Evolutionary conservation across 2,888 invertebrate genomes (phyloP), one percentile per base, ranked within the genome.

Genomic region (Sceliomorpha sp.): DNA sequence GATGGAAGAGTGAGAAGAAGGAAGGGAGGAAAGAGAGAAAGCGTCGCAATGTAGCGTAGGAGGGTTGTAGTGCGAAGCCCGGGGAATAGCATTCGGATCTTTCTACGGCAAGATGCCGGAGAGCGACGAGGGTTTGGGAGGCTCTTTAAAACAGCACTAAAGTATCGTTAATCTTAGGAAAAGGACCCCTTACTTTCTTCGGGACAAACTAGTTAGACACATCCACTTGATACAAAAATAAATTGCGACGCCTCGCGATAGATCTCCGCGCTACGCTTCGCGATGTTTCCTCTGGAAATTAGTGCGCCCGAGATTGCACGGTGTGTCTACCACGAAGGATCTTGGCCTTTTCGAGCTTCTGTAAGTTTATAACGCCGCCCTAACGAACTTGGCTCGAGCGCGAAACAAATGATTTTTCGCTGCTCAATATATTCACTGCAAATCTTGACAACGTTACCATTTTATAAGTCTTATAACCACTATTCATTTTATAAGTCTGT

Each of bases 121-220:
- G 15, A 40, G 37, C 27, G 14, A 31, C 31, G 47, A 69, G 42
- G 55, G 73, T 58, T 71, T 62, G 73, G 73, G 73, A 72, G 75
- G 62, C 82, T 84, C 85, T 83, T 85, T 86, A 86, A 85, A 87
- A 86, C 83, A 83, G 83, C 72, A 80, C 80, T 82, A 82, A 86
- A 87, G 87, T 87, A 85, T 85, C 87, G 84, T 88, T 88, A 87
- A 87, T 88, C 87, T 88, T 85, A 77, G 76, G 74, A 74, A 77
- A 78, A 79, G 81, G 79, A 76, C 74, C 79, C 79, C 78, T 80
- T 82, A 83, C 80, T 86, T 82, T 79, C 78, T 74, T 75, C 75
- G 72, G 82, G 83, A 83, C 86, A 86, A 87, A 87, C 85, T 86
- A 85, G 83, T 87, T 87, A 82, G 82, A 85, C 82, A 82, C 82